A percentile compares a stretch with the other conserved stretches of the same genome.
These are phyloP conservation scores for Thamnaconus septentrionalis DNA, from an alignment of 2,113 vertebrate species.

Conservation along the genomic window DNA sequence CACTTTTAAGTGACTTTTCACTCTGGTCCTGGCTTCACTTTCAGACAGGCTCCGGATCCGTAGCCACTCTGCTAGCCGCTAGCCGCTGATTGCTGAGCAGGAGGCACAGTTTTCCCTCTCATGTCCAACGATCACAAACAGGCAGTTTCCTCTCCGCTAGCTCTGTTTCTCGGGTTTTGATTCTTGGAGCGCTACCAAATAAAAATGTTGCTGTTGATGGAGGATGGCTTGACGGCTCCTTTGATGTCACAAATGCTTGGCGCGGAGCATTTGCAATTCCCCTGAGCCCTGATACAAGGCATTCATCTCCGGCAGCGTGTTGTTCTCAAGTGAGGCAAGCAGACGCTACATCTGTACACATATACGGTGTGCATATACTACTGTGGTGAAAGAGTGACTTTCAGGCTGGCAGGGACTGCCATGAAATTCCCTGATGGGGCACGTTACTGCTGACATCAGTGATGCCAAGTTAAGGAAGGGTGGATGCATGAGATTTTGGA, in stretches of 20 bases:
- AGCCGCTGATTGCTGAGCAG: constrained; percentile 26
- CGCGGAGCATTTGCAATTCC: neutral
- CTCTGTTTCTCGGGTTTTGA: constrained; percentile 9
- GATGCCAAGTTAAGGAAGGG: too few relatives aligned
- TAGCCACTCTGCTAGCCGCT: constrained; percentile 23
- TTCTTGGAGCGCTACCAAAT: constrained; percentile 23
- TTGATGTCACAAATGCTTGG: constrained; percentile 7
- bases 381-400: too few relatives aligned
- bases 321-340: constrained; percentile 4
- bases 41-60: constrained; percentile 7
- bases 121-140: constrained; percentile 28
- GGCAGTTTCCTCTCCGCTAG: constrained; percentile 7
- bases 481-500: too few relatives aligned
- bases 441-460: constrained; percentile 27
- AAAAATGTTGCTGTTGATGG: constrained; percentile 21
- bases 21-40: constrained; percentile 24
- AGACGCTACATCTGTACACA: neutral
- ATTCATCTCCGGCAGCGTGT: constrained; percentile 10
- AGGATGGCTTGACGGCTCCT: constrained; percentile 33
- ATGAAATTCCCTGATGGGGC: constrained; percentile 16
- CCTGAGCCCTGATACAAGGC: constrained; percentile 17
- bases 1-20: constrained; percentile 35
- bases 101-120: constrained; percentile 10
- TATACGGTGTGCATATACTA: too few relatives aligned
- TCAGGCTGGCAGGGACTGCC: too few relatives aligned